Evolutionary conservation across 2,797 vertebrate species (phyloP).

Genomic region (Eremophila alpestris): DNA sequence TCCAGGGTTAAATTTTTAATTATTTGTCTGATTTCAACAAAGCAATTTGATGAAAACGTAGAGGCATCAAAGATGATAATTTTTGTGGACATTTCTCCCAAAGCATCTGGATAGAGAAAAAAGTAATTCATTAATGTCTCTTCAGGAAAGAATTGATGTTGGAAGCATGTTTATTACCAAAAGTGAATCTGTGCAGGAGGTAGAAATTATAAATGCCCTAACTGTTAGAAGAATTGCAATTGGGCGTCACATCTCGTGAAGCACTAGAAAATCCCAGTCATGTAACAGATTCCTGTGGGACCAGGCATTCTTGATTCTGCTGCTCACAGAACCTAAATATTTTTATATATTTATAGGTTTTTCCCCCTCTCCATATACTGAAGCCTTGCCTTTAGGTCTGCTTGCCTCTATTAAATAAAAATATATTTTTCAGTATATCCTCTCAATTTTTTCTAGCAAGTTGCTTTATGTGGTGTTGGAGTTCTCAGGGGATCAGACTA

Average conservation of each 20-base stretch:
- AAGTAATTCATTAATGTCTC: background rate
- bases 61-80: background rate
- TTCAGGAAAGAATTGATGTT: background rate
- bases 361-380: background rate
- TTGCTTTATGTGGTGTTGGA: background rate
- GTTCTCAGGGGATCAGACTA: background rate
- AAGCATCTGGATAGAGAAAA: background rate
- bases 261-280: background rate
- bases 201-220: background rate
- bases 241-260: background rate
- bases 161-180: background rate
- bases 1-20: background rate
- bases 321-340: background rate
- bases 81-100: background rate
- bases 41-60: background rate
- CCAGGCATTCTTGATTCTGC: background rate
- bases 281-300: background rate
- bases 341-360: background rate
- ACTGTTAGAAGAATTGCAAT: background rate
- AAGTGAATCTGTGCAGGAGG: background rate
- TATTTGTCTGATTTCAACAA: background rate
- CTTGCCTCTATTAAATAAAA: background rate
- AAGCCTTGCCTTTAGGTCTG: background rate
- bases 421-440: background rate
- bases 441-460: background rate